Base-by-base conservation (phyloP, 2,797 vertebrate species). In the Gymnoscopelus microlampas region DNA sequence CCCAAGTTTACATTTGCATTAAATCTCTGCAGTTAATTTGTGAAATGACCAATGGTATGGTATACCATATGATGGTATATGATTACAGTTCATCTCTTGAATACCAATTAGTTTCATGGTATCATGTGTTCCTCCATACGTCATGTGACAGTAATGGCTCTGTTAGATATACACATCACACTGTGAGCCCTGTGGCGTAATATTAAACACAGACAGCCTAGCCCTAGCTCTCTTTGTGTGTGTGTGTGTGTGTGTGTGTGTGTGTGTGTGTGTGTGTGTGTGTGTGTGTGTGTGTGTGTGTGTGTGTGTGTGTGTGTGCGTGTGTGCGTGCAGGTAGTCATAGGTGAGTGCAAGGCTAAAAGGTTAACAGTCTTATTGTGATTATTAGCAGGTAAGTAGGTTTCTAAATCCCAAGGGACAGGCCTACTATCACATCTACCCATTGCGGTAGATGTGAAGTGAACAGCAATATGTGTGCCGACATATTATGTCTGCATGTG, bases 301-400 rank as follows among this genome's bases (percentile, higher is more conserved):
- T 63, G 49, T 53, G 53, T 15, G 14, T 13, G 14, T 7, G 14
- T 26, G 67, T 55, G 49, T 11, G 4, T 12, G 29, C n/a, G 13
- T 59, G 11, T 61, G 39, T 61, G n/a, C 49, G 3, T 61, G 14
- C 15, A 63, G 50, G 49, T 11, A 3, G 5, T 24, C 5, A 7
- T 2, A 7, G 26, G 26, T 29, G 26, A 35, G 32, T 1, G 32
- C 32, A 35, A 5, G 54, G 35, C 54, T 50, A 59, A 66, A 71
- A 72, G 68, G 62, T 63, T 63, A 73, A 65, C 59, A 62, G 4
- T 68, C 64, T 55, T 66, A 53, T 72, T 0, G 55, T 74, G 71
- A 77, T 79, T 58, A 77, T 64, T 26, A 73, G 72, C 63, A 71
- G 70, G 63, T 60, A 57, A 13, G 35, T 44, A 47, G 49, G 29